Evolutionary conservation across 2,113 vertebrate species (phyloP).

Genomic region (Hippocampus comes): DNA sequence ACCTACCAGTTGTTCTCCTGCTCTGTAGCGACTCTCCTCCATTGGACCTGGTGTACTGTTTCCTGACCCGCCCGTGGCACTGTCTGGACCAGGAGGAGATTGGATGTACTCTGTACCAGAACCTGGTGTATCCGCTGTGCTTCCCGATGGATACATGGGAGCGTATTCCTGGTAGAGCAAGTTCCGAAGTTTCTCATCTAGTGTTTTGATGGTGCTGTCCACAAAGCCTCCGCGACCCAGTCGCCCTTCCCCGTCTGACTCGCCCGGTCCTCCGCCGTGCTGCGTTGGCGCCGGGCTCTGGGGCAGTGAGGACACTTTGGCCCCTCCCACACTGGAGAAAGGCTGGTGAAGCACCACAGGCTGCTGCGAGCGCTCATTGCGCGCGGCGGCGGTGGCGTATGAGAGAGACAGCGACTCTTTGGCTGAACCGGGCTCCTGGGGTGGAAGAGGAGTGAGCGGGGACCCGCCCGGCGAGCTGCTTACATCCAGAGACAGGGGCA

Average conservation of each 20-base stretch:
- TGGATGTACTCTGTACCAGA: conserved; percentile 78
- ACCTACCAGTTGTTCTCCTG: conserved; percentile 67
- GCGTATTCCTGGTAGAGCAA: conserved; percentile 93
- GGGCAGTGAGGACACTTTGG: conserved; percentile 72
- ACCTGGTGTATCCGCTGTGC: conserved; percentile 77
- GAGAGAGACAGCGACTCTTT: conserved; percentile 58
- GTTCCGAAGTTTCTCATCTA: conserved; percentile 93
- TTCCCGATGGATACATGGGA: conserved; percentile 83
- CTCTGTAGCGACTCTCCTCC: conserved; percentile 61
- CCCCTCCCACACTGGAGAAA: conserved; percentile 58
- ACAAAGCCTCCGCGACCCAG: conserved; percentile 85
- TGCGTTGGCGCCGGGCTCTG: conserved; percentile 75
- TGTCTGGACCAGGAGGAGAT: conserved; percentile 74
- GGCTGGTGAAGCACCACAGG: conserved; percentile 76
- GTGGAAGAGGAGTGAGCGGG: conserved; percentile 53
- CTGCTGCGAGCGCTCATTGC: conserved; percentile 48
- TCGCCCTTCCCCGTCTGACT: conserved; percentile 87
- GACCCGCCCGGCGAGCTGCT: conserved; percentile 51
- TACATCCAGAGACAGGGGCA: conserved; percentile 66
- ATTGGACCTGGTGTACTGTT: conserved; percentile 40
- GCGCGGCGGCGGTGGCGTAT: conserved; percentile 48
- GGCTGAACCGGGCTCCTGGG: conserved; percentile 46
- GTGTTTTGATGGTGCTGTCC: conserved; percentile 92
- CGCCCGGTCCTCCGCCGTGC: conserved; percentile 63
- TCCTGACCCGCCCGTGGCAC: conserved; percentile 63